Evolutionary conservation across 2,797 vertebrate species (phyloP), one percentile per base, ranked within the genome.

Genomic region (Channallabes apus): DNA sequence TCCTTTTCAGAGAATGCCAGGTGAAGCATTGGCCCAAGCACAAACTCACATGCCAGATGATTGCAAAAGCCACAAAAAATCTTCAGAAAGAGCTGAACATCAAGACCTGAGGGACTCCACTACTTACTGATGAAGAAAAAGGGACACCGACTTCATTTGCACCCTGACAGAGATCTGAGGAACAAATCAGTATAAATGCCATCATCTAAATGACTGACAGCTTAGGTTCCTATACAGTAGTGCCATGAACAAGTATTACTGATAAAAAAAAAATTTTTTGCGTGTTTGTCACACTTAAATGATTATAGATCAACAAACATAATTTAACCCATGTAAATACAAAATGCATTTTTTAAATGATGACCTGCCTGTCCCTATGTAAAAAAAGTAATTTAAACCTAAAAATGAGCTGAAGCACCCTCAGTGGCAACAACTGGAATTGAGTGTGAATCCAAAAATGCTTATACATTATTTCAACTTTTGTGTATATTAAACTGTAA

Each of bases 11-110:
- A 92, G 94, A 95, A 4, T 99, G 98, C 90, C 98, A 99, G 90
- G 96, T 99, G 87, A 97, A 96, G 8, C 41, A 46, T 46, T 46
- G 41, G 98, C 92, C 95, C 59, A 99, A 97, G 90, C 98, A 99
- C 91, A 95, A 96, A 91, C 92, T 90, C 81, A 90, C 93, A 24
- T 99, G 98, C 87, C 93, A 95, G 87, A 92, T 95, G 24, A 91
- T 96, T 88, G 87, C 89, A 0, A 93, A 93, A 14, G 87, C 92
- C 0, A 56, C 77, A 0, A 91, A 91, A 80, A 92, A 86, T 41
- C 84, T 90, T 54, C 90, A 94, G 46, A 91, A 86, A 17, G 86
- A 93, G 3, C 76, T 89, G 51, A 91, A 91, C 14, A 75, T 88
- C 64, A 84, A 35, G 67, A 64, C 46, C 71, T 92, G 41, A 92